A percentile compares a stretch with the other conserved stretches of the same genome.
Conservation (phyloP, 2,888 invertebrate species). For the Panorpa germanica region DNA sequence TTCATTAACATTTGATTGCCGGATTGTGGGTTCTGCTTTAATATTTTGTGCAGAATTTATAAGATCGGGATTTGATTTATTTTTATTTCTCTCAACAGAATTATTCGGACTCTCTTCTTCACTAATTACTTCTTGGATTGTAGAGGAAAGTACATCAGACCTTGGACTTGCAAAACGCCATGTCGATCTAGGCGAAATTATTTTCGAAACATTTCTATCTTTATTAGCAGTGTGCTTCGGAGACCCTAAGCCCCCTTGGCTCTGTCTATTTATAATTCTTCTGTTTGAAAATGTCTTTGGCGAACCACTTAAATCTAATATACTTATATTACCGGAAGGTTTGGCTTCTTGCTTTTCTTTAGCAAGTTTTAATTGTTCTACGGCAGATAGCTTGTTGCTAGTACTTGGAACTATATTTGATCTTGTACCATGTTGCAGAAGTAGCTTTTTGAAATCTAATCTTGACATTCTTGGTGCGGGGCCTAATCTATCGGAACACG, state of each 20-base stretch:
- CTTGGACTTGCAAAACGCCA: conserved; percentile 58
- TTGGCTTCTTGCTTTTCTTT: conserved; percentile 13
- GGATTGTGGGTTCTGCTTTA: conserved; percentile 29
- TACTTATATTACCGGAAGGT: conserved; percentile 25
- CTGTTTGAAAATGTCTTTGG: conserved; percentile 49
- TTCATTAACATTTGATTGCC: conserved; percentile 17
- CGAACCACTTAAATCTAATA: conserved; percentile 49
- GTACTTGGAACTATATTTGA: conserved; percentile 33
- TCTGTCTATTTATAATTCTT: conserved; percentile 27
- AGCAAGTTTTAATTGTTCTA: conserved; percentile 56
- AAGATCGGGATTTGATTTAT: conserved; percentile 14
- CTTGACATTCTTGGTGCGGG: conserved; percentile 53
- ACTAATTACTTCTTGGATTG: conserved; percentile 66
- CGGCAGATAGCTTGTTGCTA: conserved; percentile 48
- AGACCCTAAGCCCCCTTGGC: conserved; percentile 25
- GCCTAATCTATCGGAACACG: conserved; percentile 44
- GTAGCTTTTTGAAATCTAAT: conserved; percentile 64
- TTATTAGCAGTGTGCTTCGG: conserved; percentile 18
- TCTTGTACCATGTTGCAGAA: conserved; percentile 58
- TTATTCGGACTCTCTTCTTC: conserved; percentile 53
- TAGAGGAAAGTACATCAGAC: conserved; percentile 68
- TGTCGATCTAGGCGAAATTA: conserved; percentile 47
- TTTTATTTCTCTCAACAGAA: conserved; percentile 32
- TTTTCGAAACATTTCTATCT: conserved; percentile 27
- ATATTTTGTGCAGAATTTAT: conserved; percentile 22